phyloP scores from a whole-genome alignment of 2,113 vertebrate genomes.

The Ranitomeya imitator region DNA sequence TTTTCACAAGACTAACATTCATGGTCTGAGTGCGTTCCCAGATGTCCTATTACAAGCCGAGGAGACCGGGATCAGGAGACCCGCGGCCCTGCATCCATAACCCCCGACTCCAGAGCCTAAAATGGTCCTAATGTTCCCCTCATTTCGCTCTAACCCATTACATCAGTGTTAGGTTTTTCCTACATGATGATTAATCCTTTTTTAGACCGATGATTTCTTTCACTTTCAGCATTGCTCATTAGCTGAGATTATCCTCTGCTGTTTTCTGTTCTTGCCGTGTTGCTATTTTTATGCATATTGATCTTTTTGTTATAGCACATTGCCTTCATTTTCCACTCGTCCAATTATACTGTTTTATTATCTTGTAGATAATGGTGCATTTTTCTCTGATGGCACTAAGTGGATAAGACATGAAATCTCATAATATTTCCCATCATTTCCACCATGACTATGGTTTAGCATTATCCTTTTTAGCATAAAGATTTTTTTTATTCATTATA shows the following conservation, averaged over 20 bases:
- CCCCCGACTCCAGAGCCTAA: too few relatives aligned
- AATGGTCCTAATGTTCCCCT: too few relatives aligned
- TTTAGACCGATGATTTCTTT: background rate
- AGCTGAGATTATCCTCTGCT: background rate
- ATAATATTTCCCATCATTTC: slow-evolving; percentile 19
- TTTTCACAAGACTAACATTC: too few relatives aligned
- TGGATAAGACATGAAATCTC: background rate
- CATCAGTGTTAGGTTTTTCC: background rate
- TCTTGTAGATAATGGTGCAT: background rate
- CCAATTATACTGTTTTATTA: background rate
- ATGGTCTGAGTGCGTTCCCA: too few relatives aligned
- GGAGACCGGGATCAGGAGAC: too few relatives aligned
- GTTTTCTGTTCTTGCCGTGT: background rate
- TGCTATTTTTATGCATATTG: slow-evolving; percentile 13
- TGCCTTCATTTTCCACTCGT: background rate
- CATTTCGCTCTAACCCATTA: background rate
- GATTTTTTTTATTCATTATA: background rate
- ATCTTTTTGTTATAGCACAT: background rate
- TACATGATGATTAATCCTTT: background rate
- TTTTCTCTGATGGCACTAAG: background rate
- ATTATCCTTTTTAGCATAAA: background rate
- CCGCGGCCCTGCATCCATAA: too few relatives aligned
- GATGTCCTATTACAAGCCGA: too few relatives aligned
- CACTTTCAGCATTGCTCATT: background rate
- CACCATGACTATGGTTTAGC: background rate